Percentiles rank a stretch among this genome's conserved stretches.
Evolutionary conservation across 2,797 vertebrate species (phyloP).

Genomic region (Syndactyla subalaris): DNA sequence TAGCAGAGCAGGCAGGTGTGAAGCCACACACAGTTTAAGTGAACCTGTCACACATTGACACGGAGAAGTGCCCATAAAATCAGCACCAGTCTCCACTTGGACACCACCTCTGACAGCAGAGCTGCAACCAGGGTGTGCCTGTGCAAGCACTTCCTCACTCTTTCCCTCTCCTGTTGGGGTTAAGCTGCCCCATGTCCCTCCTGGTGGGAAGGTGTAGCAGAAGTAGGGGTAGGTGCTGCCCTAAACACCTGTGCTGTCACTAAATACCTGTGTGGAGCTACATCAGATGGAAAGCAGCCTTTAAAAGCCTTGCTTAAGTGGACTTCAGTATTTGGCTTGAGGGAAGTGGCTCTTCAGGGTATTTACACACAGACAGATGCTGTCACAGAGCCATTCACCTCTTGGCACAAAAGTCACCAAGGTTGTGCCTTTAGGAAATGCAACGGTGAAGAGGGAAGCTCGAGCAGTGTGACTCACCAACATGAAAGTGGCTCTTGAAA

Average conservation of each 20-base stretch:
- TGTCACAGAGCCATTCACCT: background rate
- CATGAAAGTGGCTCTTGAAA: background rate
- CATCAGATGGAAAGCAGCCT: background rate
- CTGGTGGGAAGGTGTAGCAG: background rate
- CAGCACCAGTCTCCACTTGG: background rate
- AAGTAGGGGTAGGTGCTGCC: background rate
- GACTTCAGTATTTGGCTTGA: background rate
- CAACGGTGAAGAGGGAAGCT: background rate
- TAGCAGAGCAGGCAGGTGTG: background rate
- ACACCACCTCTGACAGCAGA: fast-evolving
- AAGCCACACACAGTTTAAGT: background rate
- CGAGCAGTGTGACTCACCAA: background rate
- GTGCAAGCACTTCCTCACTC: background rate
- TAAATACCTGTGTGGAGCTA: background rate
- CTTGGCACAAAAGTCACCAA: background rate
- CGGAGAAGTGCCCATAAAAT: background rate
- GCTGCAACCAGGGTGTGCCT: background rate
- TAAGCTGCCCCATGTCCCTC: background rate
- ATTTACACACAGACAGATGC: background rate
- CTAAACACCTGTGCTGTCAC: background rate
- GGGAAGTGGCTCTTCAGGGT: background rate
- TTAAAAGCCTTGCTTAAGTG: background rate
- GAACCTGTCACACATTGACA: background rate
- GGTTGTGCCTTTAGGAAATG: background rate
- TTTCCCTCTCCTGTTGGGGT: background rate